These are phyloP conservation scores for Solea senegalensis DNA, from an alignment of 2,113 vertebrate species.

Conservation along the genomic window DNA sequence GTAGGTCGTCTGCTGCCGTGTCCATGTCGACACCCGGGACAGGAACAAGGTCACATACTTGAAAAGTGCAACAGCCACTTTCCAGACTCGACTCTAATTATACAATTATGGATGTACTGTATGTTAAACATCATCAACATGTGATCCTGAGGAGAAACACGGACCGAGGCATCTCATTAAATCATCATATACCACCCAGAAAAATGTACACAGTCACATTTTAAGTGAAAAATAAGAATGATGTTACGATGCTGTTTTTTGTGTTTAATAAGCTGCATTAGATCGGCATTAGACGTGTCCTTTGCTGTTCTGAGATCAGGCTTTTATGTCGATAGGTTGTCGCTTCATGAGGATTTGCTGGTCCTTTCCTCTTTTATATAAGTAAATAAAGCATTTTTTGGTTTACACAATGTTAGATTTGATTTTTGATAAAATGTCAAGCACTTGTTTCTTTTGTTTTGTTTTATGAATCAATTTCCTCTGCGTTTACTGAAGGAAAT, in stretches of 20 bases:
- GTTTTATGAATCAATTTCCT: no score
- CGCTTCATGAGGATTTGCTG: constrained; percentile 74
- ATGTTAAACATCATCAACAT: neutral
- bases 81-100: neutral
- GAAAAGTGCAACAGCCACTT: constrained; percentile 38
- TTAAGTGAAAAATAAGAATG: neutral
- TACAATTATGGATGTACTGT: no score
- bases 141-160: neutral
- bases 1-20: neutral
- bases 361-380: constrained; percentile 69
- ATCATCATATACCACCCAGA: neutral
- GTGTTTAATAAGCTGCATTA: constrained; percentile 24
- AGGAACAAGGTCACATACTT: constrained; percentile 25
- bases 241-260: constrained; percentile 22
- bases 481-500: constrained; percentile 37
- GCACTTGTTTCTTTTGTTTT: constrained; percentile 56
- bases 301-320: constrained; percentile 36
- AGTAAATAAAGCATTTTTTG: constrained; percentile 23
- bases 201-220: neutral
- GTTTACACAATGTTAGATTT: constrained; percentile 49
- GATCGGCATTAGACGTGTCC: neutral
- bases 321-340: constrained; percentile 40
- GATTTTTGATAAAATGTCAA: constrained; percentile 27
- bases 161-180: neutral
- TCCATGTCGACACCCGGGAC: neutral